These are phyloP conservation scores for Orycteropus afer DNA, from an alignment of 2,113 vertebrate species.

Conservation along the genomic window DNA sequence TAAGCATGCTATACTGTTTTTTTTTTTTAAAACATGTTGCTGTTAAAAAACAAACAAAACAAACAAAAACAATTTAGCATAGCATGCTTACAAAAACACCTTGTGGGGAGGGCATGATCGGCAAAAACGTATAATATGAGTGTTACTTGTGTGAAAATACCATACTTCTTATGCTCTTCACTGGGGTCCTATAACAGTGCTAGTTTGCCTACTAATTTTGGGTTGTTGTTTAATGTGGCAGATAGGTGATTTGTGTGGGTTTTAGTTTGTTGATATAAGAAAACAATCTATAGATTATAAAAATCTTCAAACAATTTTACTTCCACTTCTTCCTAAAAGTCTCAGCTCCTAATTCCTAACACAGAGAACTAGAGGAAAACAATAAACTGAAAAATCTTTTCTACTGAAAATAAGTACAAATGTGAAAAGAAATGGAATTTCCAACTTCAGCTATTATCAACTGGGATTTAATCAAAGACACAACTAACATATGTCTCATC, in stretches of 20 bases:
- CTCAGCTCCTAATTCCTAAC: neutral
- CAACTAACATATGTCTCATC: neutral
- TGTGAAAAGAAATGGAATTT: neutral
- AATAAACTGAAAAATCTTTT: neutral
- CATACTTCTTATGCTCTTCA: constrained; percentile 9
- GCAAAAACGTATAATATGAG: too few relatives aligned
- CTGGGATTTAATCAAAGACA: neutral
- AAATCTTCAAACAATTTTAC: constrained; percentile 30
- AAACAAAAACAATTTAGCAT: too few relatives aligned
- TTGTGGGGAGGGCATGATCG: too few relatives aligned
- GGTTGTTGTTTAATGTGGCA: neutral
- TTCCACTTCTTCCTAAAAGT: neutral
- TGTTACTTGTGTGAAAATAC: too few relatives aligned
- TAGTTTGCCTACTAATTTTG: constrained; percentile 28
- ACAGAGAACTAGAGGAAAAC: constrained; percentile 17
- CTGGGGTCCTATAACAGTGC: neutral
- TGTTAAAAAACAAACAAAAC: too few relatives aligned
- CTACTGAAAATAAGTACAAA: constrained; percentile 33
- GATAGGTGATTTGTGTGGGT: neutral
- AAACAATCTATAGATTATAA: constrained; percentile 38
- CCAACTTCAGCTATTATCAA: neutral
- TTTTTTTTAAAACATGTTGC: too few relatives aligned
- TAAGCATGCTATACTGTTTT: too few relatives aligned
- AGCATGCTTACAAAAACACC: too few relatives aligned
- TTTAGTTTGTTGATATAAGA: constrained; percentile 4